phyloP scores from a whole-genome alignment of 1,140 invertebrate genomes.

The Lepidotrigona ventralis region DNA sequence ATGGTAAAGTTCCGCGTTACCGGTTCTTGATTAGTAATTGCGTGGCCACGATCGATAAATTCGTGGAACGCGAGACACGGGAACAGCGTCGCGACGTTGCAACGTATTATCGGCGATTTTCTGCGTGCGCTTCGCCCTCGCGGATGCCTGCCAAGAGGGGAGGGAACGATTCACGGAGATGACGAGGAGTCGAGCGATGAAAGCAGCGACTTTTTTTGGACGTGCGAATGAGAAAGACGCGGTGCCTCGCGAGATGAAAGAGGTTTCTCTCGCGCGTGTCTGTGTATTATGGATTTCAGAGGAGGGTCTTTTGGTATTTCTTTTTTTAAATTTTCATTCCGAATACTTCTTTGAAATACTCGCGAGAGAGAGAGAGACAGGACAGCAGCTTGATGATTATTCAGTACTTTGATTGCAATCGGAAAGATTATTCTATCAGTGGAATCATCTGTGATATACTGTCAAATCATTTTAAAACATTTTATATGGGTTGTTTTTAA shows the following conservation, averaged over 20 bases:
- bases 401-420: no score
- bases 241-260: not conserved
- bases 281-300: not conserved
- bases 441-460: no score
- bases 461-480: no score
- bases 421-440: no score
- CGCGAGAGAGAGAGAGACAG: no score
- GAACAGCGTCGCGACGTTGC: constrained; percentile 7
- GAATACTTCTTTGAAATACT: not conserved
- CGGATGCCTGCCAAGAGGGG: no score
- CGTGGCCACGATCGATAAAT: constrained; percentile 31
- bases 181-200: not conserved
- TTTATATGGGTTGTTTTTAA: no score
- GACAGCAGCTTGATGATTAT: no score
- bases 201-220: not conserved
- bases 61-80: not conserved
- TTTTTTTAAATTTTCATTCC: not conserved
- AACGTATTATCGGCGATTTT: not conserved
- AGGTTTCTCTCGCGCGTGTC: not conserved
- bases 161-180: not conserved
- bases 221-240: not conserved
- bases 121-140: not conserved
- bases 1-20: constrained; percentile 33
- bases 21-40: constrained; percentile 50
- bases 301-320: not conserved